Conservation (phyloP, 2,888 invertebrate species). For the Alviniconcha strummeri region DNA sequence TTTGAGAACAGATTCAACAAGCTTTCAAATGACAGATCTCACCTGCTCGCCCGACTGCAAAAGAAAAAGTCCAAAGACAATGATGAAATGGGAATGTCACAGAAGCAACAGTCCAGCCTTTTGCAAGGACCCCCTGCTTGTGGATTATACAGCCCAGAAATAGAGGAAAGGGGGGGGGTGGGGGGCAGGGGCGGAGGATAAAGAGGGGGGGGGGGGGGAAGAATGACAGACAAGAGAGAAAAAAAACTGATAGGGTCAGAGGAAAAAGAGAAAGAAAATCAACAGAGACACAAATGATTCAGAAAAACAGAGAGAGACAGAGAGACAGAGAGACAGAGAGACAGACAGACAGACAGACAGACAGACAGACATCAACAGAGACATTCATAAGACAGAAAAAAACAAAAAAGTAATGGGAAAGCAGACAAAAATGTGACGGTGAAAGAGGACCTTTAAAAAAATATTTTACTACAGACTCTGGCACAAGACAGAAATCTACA, state of each 20-base stretch:
- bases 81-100: neutral
- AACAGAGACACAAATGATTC: neutral
- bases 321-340: neutral
- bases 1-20: neutral
- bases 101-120: too few species aligned
- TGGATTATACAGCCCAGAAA: too few species aligned
- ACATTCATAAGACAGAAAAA: neutral
- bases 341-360: neutral
- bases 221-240: neutral
- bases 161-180: neutral
- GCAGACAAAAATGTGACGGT: neutral
- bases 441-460: neutral
- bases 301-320: neutral
- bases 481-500: too few species aligned
- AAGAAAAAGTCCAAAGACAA: neutral
- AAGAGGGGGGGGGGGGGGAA: neutral
- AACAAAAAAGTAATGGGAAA: neutral
- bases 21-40: neutral
- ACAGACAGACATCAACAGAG: constrained; percentile 3
- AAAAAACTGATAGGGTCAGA: neutral
- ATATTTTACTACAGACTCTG: too few species aligned
- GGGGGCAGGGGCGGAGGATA: neutral
- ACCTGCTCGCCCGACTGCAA: neutral
- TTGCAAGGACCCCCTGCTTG: too few species aligned
- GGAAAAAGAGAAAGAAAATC: neutral